phyloP scores from a whole-genome alignment of 2,797 vertebrate species.

The Oophaga sylvatica region DNA sequence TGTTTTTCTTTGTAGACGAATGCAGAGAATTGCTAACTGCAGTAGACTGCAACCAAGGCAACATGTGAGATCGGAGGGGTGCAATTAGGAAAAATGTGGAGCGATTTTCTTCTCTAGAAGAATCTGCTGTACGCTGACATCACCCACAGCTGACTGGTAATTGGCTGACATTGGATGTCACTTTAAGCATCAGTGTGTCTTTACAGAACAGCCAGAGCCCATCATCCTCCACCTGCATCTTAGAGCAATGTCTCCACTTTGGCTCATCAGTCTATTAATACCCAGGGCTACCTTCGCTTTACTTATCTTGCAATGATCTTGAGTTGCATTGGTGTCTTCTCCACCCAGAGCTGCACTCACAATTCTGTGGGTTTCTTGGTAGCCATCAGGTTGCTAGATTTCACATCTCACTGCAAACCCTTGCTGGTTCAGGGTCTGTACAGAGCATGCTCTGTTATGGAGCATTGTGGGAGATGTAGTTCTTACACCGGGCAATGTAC shows the following conservation, averaged over 20 bases:
- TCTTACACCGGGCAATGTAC: background rate
- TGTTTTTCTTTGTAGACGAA: background rate
- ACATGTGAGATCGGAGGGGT: background rate
- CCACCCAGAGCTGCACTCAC: conserved; percentile 21
- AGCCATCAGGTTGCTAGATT: background rate
- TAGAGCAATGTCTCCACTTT: background rate
- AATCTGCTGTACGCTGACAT: background rate
- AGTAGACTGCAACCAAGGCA: background rate
- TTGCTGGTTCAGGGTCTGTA: conserved; percentile 8
- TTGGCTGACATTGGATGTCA: background rate
- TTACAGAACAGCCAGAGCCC: background rate
- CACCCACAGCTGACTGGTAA: background rate
- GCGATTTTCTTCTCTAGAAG: background rate
- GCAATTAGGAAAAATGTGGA: background rate
- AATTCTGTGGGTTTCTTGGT: background rate
- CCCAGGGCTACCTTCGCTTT: background rate
- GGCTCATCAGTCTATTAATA: background rate
- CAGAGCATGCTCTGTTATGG: background rate
- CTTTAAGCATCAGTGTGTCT: background rate
- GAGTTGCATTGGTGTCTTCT: background rate
- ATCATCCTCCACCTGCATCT: background rate
- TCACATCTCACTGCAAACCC: conserved; percentile 7
- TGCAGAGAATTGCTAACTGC: background rate
- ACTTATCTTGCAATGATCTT: conserved; percentile 7
- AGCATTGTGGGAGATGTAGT: conserved; percentile 29